Percentiles rank a stretch among this genome's conserved stretches.
Conservation (phyloP, 2,888 invertebrate species). For the Alentia gelatinosa region DNA sequence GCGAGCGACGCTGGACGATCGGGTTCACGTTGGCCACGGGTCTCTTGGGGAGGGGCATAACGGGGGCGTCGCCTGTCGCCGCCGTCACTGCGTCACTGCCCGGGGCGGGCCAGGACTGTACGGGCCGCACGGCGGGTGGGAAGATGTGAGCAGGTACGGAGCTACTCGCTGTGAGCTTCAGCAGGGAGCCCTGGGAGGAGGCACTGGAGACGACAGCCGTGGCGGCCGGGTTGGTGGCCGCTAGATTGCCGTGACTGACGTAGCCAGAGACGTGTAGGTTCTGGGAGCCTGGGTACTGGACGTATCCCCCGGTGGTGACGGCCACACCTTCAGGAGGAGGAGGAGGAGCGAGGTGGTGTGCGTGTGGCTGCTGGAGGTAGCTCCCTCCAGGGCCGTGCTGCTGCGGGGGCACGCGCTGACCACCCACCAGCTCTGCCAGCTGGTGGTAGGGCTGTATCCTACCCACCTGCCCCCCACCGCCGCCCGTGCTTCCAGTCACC, state of each 20-base stretch:
- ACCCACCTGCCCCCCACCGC: not conserved
- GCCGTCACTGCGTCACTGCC: not conserved
- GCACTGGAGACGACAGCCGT: not conserved
- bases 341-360: not conserved
- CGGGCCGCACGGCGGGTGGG: not conserved
- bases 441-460: not conserved
- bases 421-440: not conserved
- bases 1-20: not conserved
- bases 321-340: not conserved
- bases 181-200: not conserved
- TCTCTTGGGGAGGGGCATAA: not conserved
- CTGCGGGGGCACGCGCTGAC: not conserved
- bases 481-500: not conserved
- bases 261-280: not conserved
- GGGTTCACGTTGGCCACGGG: conserved; percentile 56
- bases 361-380: not conserved
- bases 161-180: not conserved
- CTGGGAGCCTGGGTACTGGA: not conserved
- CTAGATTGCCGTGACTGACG: not conserved
- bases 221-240: not conserved
- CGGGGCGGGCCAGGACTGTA: not conserved
- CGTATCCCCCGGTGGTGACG: not conserved
- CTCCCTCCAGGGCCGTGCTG: not conserved
- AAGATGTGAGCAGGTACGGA: not conserved
- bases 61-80: not conserved